Percentiles rank a stretch among this genome's conserved stretches.
phyloP scores from a whole-genome alignment of 2,888 invertebrate genomes.

The Notodonta ziczac region DNA sequence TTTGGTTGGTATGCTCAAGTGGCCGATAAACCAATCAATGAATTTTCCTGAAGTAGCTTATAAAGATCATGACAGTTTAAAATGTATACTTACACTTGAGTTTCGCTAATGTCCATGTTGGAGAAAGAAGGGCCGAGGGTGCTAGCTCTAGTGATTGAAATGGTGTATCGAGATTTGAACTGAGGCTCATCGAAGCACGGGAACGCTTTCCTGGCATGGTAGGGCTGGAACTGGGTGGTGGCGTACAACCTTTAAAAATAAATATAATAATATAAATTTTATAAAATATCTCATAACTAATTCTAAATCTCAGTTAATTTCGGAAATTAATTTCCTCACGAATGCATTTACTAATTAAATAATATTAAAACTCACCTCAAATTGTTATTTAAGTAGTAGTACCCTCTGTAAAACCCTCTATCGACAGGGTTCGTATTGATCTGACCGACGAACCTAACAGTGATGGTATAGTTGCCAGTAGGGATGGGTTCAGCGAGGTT shows the following conservation, averaged over 20 bases:
- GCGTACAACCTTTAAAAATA: slow-evolving; percentile 66
- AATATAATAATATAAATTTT: slow-evolving; percentile 1
- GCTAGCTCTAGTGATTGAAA: slow-evolving; percentile 86
- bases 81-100: slow-evolving; percentile 53
- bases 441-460: slow-evolving; percentile 56
- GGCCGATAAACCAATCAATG: too few relatives aligned
- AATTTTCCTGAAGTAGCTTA: too few relatives aligned
- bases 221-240: slow-evolving; percentile 92
- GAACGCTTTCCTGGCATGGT: slow-evolving; percentile 91
- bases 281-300: neutral
- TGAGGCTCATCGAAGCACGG: slow-evolving; percentile 95
- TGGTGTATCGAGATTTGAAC: slow-evolving; percentile 89
- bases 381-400: slow-evolving; percentile 59
- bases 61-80: neutral
- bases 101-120: slow-evolving; percentile 85
- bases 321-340: too few relatives aligned
- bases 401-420: slow-evolving; percentile 76
- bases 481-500: slow-evolving; percentile 55
- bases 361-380: slow-evolving; percentile 53
- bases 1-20: too few relatives aligned
- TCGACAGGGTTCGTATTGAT: slow-evolving; percentile 72
- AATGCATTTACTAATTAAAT: too few relatives aligned
- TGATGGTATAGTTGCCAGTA: slow-evolving; percentile 62
- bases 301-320: too few relatives aligned
- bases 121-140: slow-evolving; percentile 83